These are phyloP conservation scores for Caenorhabditis macrosperma DNA, from an alignment of 2,888 invertebrate species.

Conservation along the genomic window DNA sequence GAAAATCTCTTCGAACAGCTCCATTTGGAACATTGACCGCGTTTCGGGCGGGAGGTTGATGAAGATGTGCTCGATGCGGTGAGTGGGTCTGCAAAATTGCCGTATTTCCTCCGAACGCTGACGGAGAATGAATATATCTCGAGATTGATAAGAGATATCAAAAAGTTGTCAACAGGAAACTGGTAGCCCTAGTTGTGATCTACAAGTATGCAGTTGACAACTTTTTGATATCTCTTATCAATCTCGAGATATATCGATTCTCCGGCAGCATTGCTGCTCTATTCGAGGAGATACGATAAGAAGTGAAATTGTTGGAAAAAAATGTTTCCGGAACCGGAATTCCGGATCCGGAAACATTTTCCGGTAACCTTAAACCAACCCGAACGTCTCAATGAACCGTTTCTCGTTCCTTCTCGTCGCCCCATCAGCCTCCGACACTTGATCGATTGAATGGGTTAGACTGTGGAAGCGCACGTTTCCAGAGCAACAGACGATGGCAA, in stretches of 20 bases:
- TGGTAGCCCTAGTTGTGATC: no score
- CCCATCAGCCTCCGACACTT: conserved; percentile 27
- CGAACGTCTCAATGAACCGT: conserved; percentile 33
- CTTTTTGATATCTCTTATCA: no score
- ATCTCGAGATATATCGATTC: no score
- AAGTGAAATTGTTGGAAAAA: background rate
- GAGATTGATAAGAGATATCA: no score
- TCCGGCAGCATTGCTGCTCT: no score
- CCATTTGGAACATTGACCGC: background rate
- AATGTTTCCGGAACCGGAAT: no score
- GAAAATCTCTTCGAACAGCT: conserved; percentile 30
- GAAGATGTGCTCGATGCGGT: conserved; percentile 40
- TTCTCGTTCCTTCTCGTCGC: conserved; percentile 17
- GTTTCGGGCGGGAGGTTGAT: conserved; percentile 5
- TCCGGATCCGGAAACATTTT: no score
- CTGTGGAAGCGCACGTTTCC: conserved; percentile 39
- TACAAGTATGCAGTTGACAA: no score
- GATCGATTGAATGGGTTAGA: conserved; percentile 43
- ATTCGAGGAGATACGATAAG: no score
- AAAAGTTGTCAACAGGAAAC: no score
- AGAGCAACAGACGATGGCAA: conserved; percentile 8
- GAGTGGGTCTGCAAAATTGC: conserved; percentile 17
- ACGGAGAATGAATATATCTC: no score
- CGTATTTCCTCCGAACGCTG: no score
- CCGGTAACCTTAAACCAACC: background rate